Evolutionary conservation across 2,797 vertebrate genomes (phyloP).

Genomic region (Megaceryle alcyon): DNA sequence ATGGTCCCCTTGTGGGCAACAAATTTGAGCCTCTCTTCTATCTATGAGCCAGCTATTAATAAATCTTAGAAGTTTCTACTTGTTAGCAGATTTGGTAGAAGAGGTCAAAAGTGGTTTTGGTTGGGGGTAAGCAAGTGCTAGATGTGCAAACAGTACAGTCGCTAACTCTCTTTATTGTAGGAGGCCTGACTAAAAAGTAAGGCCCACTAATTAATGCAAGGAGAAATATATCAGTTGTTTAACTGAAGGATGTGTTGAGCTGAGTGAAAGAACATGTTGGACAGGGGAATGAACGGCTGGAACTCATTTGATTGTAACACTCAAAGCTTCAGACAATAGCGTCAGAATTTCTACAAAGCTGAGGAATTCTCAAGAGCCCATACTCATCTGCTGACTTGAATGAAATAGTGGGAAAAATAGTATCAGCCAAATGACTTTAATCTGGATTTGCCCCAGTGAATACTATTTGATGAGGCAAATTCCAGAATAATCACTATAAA

Average conservation of each 20-base stretch:
- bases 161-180: not conserved
- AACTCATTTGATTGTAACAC: not conserved
- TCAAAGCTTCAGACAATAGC: slow-evolving; percentile 22
- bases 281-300: not conserved
- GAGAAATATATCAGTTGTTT: not conserved
- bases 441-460: not conserved
- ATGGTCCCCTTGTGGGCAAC: not conserved
- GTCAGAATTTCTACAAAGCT: slow-evolving; percentile 25
- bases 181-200: not conserved
- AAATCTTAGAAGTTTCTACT: not conserved
- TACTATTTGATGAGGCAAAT: slow-evolving; percentile 11
- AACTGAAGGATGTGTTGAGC: not conserved
- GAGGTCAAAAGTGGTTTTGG: not conserved
- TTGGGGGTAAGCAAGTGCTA: not conserved
- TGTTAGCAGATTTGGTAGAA: not conserved
- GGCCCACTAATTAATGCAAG: not conserved
- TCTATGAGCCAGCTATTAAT: not conserved
- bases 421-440: slow-evolving; percentile 12
- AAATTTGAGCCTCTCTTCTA: not conserved
- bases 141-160: not conserved
- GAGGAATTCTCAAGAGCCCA: slow-evolving; percentile 10
- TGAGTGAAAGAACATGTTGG: not conserved
- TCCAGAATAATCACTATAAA: not conserved
- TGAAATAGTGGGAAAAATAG: slow-evolving; percentile 25
- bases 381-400: slow-evolving; percentile 45